Percentiles rank a stretch among this genome's conserved stretches.
phyloP scores from a whole-genome alignment of 2,888 invertebrate species.

The Lochmaea capreae region DNA sequence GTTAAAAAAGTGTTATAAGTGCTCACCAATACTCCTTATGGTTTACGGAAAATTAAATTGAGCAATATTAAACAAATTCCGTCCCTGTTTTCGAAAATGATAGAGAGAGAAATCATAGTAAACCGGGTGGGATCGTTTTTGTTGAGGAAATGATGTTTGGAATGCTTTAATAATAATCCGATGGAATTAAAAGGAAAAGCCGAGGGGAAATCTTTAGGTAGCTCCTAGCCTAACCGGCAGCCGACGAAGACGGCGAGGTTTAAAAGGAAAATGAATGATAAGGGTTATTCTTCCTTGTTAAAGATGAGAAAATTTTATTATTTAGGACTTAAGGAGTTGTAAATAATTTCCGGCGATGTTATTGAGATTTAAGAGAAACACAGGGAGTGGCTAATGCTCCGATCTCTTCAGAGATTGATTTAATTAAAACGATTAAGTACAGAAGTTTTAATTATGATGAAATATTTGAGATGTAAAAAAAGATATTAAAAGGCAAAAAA shows the following conservation, averaged over 20 bases:
- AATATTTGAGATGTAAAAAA: background rate
- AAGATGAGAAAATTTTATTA: constrained; percentile 23
- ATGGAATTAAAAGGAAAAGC: constrained; percentile 30
- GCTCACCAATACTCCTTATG: too few species aligned
- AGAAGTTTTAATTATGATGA: background rate
- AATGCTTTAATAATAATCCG: constrained; percentile 34
- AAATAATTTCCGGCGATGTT: constrained; percentile 16
- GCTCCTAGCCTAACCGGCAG: background rate
- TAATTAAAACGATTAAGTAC: background rate
- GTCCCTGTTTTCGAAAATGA: background rate
- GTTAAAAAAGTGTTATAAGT: too few species aligned
- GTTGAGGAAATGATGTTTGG: constrained; percentile 32
- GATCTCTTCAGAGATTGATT: background rate
- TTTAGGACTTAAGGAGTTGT: constrained; percentile 19
- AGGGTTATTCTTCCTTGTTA: constrained; percentile 27
- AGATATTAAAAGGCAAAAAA: background rate
- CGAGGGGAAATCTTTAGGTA: constrained; percentile 27
- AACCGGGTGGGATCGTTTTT: constrained; percentile 17
- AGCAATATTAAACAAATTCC: background rate
- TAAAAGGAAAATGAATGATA: constrained; percentile 26
- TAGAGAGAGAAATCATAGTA: background rate
- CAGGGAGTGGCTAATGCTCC: constrained; percentile 1
- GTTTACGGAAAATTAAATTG: background rate
- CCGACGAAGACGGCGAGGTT: constrained; percentile 1
- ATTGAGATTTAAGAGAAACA: constrained; percentile 5